Evolutionary conservation across 2,113 vertebrate genomes (phyloP).

Genomic region (Pomatostomus ruficeps): DNA sequence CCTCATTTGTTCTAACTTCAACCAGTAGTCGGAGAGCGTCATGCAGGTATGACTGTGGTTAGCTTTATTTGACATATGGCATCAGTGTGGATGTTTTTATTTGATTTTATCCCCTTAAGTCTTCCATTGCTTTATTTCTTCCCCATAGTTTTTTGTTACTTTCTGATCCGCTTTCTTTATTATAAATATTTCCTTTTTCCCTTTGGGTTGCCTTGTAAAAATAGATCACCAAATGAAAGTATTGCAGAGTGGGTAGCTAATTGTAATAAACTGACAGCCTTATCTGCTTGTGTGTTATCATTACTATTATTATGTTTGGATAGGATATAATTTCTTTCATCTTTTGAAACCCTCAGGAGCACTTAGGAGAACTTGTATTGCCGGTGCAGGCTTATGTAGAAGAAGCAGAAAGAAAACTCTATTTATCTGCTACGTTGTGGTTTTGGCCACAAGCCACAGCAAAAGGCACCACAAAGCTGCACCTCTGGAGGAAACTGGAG

Average conservation of each 20-base stretch:
- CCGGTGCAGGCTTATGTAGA: background rate
- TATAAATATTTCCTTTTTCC: background rate
- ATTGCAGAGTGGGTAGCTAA: background rate
- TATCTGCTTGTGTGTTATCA: background rate
- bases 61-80: background rate
- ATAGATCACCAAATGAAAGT: background rate
- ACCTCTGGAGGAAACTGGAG: background rate
- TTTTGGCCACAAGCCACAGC: background rate
- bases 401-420: background rate
- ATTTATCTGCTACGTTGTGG: background rate
- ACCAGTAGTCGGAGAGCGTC: background rate
- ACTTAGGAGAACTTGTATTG: background rate
- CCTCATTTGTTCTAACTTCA: background rate
- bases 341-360: background rate
- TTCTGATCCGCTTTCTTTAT: background rate
- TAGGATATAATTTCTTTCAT: background rate
- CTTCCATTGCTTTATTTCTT: background rate
- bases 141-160: background rate
- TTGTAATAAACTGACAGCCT: background rate
- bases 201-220: background rate
- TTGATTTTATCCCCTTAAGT: background rate
- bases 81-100: background rate
- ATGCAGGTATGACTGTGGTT: rapidly evolving
- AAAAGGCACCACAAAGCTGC: background rate
- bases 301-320: background rate